Base-by-base conservation (phyloP, 2,888 invertebrate species). In the Phengaris alcon region DNA sequence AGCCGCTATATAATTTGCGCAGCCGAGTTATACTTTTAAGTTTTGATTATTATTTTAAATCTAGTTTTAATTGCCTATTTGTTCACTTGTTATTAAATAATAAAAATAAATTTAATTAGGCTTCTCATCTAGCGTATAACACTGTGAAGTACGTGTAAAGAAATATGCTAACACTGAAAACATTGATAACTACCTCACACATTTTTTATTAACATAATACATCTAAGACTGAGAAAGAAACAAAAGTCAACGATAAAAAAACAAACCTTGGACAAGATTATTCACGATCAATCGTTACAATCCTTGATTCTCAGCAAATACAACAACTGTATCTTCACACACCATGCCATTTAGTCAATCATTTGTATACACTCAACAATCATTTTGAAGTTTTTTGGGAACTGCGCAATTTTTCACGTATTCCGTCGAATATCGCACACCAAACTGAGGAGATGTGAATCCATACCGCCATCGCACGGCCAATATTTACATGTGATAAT, bases 401-500 rank as follows among this genome's bases (percentile, higher is more conserved):
- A 35, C 35, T 54, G 52, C 54, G 72, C 54, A 72, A 52, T 54
- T 72, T 72, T 72, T 54, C 70, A 54, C 72, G 72, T 35, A 15
- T 35, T 22, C 72, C 13, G 54, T 72, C 13, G 52, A 35, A 51
- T 72, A 54, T 68, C 57, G 46, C 59, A 68, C 75, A 15, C 75
- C 22, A 52, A 22, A 76, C 73, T 75, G 59, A 35, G 68, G 13
- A 75, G 52, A 75, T 68, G 68, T 72, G 64, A 74, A 76, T 77
- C 78, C 80, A 74, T 77, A 78, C 78, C 80, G 81, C 80, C 81
- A 85, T 84, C 83, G 83, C 84, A 78, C 77, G 75, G 75, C 75
- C 76, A 79, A 76, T 87, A 84, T 87, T 87, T 86, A 82, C 84
- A 81, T 81, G 84, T 86, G 88, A 86, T 88, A 87, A 88, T 82